Percentiles rank a stretch among this genome's conserved stretches.
phyloP scores from a whole-genome alignment of 2,797 vertebrate genomes.

The Galago senegalensis region DNA sequence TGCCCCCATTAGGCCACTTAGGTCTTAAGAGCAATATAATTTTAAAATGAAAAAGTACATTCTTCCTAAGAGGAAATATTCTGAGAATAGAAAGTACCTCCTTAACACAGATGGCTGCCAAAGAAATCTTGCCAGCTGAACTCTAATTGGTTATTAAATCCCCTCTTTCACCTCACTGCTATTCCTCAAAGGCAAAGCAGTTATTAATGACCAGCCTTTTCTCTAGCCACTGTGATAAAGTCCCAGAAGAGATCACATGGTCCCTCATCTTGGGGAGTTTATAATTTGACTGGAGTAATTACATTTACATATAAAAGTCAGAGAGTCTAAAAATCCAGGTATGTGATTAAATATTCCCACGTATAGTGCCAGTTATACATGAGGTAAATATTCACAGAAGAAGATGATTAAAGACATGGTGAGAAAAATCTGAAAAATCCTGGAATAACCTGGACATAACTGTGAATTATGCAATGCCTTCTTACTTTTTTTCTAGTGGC shows the following conservation, averaged over 20 bases:
- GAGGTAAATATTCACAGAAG: neutral
- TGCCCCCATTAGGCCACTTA: neutral
- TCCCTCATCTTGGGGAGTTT: neutral
- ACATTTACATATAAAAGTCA: constrained; percentile 21
- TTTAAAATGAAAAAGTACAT: constrained; percentile 1
- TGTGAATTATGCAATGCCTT: neutral
- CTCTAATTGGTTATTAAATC: neutral
- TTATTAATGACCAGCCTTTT: neutral
- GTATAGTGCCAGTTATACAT: neutral
- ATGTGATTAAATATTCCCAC: neutral
- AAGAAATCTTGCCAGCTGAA: neutral
- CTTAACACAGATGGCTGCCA: constrained; percentile 52
- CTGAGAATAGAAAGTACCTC: neutral
- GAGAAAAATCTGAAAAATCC: neutral
- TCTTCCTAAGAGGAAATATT: constrained; percentile 39
- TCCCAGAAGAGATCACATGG: neutral
- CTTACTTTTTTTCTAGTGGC: neutral
- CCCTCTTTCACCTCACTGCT: neutral
- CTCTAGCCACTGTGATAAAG: neutral
- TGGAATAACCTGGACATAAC: neutral
- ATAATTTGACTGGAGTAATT: neutral
- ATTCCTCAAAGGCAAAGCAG: neutral
- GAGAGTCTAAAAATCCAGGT: neutral
- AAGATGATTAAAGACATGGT: neutral
- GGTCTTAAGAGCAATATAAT: neutral